Conservation (phyloP, 2,888 invertebrate species). For the Microchrysa polita region DNA sequence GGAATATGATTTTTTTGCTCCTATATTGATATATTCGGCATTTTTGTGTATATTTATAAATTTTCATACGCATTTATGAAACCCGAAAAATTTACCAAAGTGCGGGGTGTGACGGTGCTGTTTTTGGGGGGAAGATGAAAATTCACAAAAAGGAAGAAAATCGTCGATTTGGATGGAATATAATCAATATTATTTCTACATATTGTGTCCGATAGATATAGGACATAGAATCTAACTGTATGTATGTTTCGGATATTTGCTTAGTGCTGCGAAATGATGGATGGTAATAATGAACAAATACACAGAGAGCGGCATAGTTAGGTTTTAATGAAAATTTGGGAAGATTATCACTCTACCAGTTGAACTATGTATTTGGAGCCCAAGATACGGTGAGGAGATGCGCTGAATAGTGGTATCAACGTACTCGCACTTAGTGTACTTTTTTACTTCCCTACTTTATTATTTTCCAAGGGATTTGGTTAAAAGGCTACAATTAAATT, state of each 20-base stretch:
- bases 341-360: background rate
- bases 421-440: no score
- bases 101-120: background rate
- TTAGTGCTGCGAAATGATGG: constrained; percentile 27
- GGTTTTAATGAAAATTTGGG: background rate
- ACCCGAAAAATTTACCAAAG: background rate
- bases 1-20: constrained; percentile 33
- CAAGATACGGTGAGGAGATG: no score
- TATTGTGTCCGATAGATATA: constrained; percentile 22
- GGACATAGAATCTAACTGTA: background rate
- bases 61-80: constrained; percentile 39
- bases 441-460: no score
- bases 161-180: constrained; percentile 45
- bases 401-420: no score
- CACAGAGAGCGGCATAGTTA: background rate
- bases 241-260: constrained; percentile 10
- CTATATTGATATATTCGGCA: constrained; percentile 26
- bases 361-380: no score
- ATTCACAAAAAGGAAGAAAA: constrained; percentile 38
- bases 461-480: no score
- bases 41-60: constrained; percentile 43
- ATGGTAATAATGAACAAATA: constrained; percentile 14
- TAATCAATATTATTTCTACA: constrained; percentile 47
- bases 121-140: constrained; percentile 37
- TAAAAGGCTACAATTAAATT: no score